Base-by-base conservation (phyloP, 2,797 vertebrate species). In the Arrhamphus sclerolepis region DNA sequence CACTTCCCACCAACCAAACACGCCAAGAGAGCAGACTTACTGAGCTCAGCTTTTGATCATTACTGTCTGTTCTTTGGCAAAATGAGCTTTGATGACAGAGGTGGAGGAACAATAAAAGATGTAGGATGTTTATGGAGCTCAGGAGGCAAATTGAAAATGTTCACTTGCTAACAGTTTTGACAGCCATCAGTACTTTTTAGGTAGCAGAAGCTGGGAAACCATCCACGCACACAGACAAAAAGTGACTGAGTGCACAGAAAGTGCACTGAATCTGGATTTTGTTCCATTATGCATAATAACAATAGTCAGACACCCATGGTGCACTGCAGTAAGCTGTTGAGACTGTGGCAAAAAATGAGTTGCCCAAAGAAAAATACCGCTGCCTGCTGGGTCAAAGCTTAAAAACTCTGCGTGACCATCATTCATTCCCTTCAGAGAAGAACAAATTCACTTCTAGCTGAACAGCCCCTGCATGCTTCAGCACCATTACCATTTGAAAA, bases 401-500 rank as follows among this genome's bases (percentile, higher is more conserved):
- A 42, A 72, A 75, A 86, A 81, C 82, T 61, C 79, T 61, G 77
- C 82, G 66, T 86, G 88, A 87, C 71, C 66, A 43, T 78, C 76
- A 80, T 84, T 80, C 87, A 89, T 82, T 81, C 62, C 79, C 65
- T 53, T 80, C 70, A 63, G 21, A 60, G 69, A 70, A 31, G 62
- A 57, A 62, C 70, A 80, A 79, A 68, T 74, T 81, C 77, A 80
- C 72, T 75, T 70, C 70, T 48, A 70, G 72, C 74, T 48, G 70
- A 59, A 66, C 70, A 72, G 74, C 63, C 79, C 70, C 68, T 73
- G 82, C 86, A 60, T 51, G 69, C 71, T 81, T 79, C 70, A 74
- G 60, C 42, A 18, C 58, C 70, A 91, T 91, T 89, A 87, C 62
- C 89, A 90, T 90, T 84, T 86, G 83, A 91, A 89, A 87, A 75